These are phyloP conservation scores for Megatriorchis doriae DNA, from an alignment of 2,113 vertebrate genomes.

Conservation along the genomic window DNA sequence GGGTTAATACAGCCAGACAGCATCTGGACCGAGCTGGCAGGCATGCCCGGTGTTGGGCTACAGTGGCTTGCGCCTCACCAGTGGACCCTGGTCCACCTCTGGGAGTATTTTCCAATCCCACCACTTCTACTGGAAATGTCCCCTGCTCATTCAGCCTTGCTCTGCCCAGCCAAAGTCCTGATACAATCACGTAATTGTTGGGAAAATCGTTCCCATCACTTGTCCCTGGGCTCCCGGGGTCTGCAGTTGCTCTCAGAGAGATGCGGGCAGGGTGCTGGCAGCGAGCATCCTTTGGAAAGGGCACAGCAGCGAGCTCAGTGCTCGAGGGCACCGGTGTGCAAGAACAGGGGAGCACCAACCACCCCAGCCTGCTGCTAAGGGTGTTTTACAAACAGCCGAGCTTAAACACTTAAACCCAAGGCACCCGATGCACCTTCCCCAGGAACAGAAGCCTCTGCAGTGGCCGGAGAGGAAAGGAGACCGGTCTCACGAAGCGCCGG, in stretches of 20 bases:
- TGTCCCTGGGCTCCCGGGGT: not conserved
- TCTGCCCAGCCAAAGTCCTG: not conserved
- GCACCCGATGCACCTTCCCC: not conserved
- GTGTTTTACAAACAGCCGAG: fast-evolving
- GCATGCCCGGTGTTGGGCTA: fast-evolving
- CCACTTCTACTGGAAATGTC: not conserved
- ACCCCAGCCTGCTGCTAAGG: not conserved
- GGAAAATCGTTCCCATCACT: fast-evolving
- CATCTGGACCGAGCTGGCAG: not conserved
- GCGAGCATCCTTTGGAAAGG: not conserved
- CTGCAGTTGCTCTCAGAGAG: not conserved
- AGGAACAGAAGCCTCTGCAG: not conserved
- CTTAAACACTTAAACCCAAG: not conserved
- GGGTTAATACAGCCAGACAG: not conserved
- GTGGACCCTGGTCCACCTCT: not conserved
- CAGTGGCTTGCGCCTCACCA: not conserved
- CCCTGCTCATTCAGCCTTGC: not conserved
- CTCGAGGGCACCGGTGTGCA: fast-evolving
- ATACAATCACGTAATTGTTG: fast-evolving
- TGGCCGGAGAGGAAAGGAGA: not conserved
- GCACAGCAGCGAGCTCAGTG: not conserved
- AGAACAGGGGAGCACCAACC: not conserved
- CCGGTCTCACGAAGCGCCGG: fast-evolving
- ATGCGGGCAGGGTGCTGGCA: not conserved
- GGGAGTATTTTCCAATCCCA: not conserved